Percentiles rank a stretch among this genome's conserved stretches.
These are phyloP conservation scores for Illadopsis cleaveri DNA, from an alignment of 2,113 vertebrate genomes.

Conservation along the genomic window DNA sequence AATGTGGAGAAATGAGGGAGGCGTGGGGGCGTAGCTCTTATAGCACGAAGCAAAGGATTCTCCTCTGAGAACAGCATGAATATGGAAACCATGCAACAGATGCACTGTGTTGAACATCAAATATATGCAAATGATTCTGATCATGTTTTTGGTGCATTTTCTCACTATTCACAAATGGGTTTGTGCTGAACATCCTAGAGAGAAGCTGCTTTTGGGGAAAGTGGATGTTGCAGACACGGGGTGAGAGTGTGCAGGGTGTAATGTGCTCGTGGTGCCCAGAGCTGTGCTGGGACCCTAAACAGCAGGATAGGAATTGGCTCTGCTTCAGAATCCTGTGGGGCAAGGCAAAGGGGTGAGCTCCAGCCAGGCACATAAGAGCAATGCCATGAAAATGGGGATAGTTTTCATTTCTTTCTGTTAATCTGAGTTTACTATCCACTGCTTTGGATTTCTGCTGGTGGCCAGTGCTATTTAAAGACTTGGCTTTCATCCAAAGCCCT, in stretches of 20 bases:
- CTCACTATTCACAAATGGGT: fast-evolving
- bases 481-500: not conserved
- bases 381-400: not conserved
- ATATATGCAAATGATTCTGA: not conserved
- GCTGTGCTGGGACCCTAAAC: fast-evolving
- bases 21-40: not conserved
- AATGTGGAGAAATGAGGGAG: not conserved
- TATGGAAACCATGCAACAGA: not conserved
- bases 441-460: not conserved
- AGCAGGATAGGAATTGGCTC: not conserved
- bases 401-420: not conserved
- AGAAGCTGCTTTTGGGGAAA: not conserved
- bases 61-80: not conserved
- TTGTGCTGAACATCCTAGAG: not conserved
- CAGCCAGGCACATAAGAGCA: not conserved
- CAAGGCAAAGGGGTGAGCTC: not conserved
- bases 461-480: not conserved
- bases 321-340: not conserved
- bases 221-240: not conserved
- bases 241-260: fast-evolving
- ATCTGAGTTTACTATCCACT: not conserved
- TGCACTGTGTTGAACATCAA: not conserved
- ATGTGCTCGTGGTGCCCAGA: not conserved
- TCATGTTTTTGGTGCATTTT: not conserved
- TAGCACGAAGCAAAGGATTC: not conserved